A percentile compares a stretch with the other conserved stretches of the same genome.
Evolutionary conservation across 2,797 vertebrate genomes (phyloP).

Genomic region (Microctenopoma lineatum): DNA sequence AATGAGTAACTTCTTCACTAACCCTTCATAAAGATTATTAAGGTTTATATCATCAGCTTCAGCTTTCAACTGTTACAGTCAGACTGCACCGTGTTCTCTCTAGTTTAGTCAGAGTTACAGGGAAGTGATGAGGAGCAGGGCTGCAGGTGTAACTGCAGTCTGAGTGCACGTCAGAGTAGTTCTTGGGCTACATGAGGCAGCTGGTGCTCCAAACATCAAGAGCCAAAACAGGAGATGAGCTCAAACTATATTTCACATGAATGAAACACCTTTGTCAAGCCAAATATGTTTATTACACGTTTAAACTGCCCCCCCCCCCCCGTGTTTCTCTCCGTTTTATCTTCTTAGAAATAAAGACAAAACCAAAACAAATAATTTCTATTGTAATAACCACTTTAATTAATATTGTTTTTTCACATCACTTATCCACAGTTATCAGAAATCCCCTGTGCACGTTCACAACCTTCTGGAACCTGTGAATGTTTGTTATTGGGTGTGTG

Average conservation of each 20-base stretch:
- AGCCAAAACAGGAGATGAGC: not conserved
- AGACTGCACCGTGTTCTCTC: not conserved
- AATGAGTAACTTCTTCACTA: too few relatives aligned
- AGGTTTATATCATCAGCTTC: not conserved
- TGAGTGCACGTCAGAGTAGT: not conserved
- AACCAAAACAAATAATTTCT: not conserved
- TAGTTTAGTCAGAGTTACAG: slow-evolving; percentile 2
- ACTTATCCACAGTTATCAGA: too few relatives aligned
- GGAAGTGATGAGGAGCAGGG: slow-evolving; percentile 4
- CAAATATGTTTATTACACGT: too few relatives aligned
- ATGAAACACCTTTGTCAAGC: not conserved
- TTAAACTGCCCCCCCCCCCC: too few relatives aligned
- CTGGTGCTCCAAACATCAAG: slow-evolving; percentile 2
- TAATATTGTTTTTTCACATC: too few relatives aligned
- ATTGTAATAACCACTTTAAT: too few relatives aligned
- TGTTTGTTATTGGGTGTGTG: too few relatives aligned
- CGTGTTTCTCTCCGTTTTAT: too few relatives aligned
- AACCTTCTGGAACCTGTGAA: too few relatives aligned
- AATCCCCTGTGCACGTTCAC: too few relatives aligned
- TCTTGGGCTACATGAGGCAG: slow-evolving; percentile 1
- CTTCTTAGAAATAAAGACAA: not conserved
- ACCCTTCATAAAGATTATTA: too few relatives aligned
- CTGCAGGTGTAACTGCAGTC: not conserved
- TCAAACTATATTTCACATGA: not conserved
- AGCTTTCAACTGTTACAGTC: too few relatives aligned